phyloP scores from a whole-genome alignment of 2,888 invertebrate species.

The Lepetodrilus schrolli region DNA sequence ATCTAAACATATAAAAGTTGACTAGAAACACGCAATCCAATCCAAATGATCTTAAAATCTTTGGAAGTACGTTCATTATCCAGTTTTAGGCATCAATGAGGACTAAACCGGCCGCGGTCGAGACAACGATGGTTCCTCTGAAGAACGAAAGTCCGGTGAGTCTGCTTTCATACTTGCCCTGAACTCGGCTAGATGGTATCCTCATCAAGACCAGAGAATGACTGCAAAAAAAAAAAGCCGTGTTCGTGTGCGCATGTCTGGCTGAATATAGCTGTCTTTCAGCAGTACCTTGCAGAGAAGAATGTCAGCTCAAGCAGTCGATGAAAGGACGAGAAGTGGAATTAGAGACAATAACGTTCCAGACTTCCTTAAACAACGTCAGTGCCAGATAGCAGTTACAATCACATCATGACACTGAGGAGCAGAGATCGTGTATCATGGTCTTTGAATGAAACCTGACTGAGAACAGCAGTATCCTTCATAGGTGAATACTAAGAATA shows the following conservation, averaged over 20 bases:
- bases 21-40: too few species aligned
- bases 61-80: neutral
- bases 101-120: neutral
- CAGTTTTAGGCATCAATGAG: neutral
- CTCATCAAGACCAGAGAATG: neutral
- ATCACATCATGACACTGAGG: too few species aligned
- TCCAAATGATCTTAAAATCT: neutral
- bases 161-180: neutral
- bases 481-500: neutral
- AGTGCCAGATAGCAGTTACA: neutral
- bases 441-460: too few species aligned
- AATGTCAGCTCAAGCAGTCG: neutral
- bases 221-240: neutral
- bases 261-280: slow-evolving; percentile 6
- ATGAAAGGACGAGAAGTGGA: neutral
- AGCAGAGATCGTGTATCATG: too few species aligned
- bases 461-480: neutral
- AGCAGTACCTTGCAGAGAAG: neutral
- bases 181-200: neutral
- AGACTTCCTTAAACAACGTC: neutral
- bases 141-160: too few species aligned
- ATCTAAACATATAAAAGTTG: too few species aligned
- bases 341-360: neutral
- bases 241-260: slow-evolving; percentile 11
- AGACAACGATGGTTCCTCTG: too few species aligned